Conservation (phyloP, 2,113 vertebrate species). For the Calyptomena viridis region DNA sequence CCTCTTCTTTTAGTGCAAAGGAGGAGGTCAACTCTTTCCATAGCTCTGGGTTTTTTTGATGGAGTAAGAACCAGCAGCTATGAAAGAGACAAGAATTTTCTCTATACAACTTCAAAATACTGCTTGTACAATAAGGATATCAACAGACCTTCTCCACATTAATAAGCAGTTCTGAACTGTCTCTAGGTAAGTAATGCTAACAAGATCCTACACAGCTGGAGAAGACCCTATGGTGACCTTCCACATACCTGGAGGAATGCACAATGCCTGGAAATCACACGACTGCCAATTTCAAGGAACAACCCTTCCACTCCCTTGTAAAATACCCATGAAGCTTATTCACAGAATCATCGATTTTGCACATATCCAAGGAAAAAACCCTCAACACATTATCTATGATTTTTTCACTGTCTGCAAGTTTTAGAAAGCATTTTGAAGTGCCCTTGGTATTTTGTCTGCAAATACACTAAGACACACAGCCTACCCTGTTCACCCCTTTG, state of each 20-base stretch:
- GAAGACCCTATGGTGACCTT: neutral
- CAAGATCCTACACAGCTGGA: neutral
- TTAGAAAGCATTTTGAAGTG: neutral
- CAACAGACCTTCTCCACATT: neutral
- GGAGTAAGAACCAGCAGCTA: neutral
- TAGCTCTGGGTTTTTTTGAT: neutral
- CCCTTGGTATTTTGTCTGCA: neutral
- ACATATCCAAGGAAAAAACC: too few relatives aligned
- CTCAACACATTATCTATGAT: neutral
- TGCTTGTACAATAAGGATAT: neutral
- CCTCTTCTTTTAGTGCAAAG: neutral
- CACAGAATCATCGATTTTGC: neutral
- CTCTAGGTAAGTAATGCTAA: neutral
- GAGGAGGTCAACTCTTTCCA: neutral
- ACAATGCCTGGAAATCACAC: neutral
- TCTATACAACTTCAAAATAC: neutral
- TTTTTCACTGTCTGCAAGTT: neutral
- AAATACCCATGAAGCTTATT: neutral
- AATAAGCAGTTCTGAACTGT: neutral
- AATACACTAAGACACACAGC: neutral
- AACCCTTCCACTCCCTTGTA: neutral
- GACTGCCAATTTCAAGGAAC: neutral
- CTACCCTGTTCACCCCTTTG: neutral
- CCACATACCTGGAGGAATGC: neutral
- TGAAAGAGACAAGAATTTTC: neutral